Percentiles rank a stretch among this genome's conserved stretches.
phyloP scores from a whole-genome alignment of 2,113 vertebrate genomes.

The Tinamus guttatus region DNA sequence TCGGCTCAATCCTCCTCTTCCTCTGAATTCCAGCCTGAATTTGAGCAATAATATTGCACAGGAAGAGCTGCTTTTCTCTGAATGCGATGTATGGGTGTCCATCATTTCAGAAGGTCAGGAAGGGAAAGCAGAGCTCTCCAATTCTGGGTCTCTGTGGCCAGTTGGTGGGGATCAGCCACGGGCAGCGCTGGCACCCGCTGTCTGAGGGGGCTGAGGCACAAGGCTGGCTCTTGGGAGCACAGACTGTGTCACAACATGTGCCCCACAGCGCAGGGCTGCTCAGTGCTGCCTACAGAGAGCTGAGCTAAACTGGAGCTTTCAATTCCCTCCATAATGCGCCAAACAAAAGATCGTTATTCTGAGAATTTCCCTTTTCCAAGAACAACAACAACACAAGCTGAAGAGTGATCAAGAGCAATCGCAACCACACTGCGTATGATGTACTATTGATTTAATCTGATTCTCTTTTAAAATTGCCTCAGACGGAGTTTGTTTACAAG shows the following conservation, averaged over 20 bases:
- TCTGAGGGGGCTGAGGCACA: neutral
- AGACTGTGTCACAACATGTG: neutral
- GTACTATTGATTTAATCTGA: conserved; percentile 39
- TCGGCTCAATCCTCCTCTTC: neutral
- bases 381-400: neutral
- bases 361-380: neutral
- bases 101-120: neutral
- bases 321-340: neutral
- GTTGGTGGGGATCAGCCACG: no score
- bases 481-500: conserved; percentile 26
- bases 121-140: neutral
- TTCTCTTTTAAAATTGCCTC: conserved; percentile 17
- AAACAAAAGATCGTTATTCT: neutral
- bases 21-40: neutral
- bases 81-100: neutral
- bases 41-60: neutral
- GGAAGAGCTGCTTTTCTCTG: neutral
- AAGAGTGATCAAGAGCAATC: neutral
- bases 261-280: neutral
- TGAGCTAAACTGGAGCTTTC: neutral
- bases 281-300: neutral
- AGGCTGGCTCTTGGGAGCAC: neutral
- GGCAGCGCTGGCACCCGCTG: neutral
- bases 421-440: neutral
- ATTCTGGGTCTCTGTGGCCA: neutral